These are phyloP conservation scores for Protonemura montana DNA, from an alignment of 2,888 invertebrate species.

Conservation along the genomic window DNA sequence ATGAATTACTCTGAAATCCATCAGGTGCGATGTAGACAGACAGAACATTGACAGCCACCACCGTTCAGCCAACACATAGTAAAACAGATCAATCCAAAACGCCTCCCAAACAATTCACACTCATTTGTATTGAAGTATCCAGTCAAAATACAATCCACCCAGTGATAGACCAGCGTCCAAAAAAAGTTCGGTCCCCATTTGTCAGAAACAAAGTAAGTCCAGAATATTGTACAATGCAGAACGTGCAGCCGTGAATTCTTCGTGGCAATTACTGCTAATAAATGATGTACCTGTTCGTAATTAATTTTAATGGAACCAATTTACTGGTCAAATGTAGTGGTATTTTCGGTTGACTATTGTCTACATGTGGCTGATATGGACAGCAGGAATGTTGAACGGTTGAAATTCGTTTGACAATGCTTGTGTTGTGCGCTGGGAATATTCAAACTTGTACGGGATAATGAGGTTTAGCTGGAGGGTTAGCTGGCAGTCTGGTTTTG, in stretches of 20 bases:
- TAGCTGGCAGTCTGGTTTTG: no score
- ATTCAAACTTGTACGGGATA: background rate
- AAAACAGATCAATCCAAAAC: background rate
- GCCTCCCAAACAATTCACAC: background rate
- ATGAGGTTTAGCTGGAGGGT: background rate
- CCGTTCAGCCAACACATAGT: background rate
- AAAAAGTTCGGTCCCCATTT: background rate
- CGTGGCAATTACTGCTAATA: conserved; percentile 28
- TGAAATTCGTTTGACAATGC: background rate
- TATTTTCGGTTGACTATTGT: conserved; percentile 19
- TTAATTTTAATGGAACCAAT: conserved; percentile 36
- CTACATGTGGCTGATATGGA: background rate
- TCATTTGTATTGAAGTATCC: background rate
- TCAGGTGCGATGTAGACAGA: background rate
- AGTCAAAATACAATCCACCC: background rate
- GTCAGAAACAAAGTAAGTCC: background rate
- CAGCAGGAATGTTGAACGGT: background rate
- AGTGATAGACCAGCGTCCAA: background rate
- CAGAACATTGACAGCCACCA: background rate
- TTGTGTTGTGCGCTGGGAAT: background rate
- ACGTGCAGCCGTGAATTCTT: background rate
- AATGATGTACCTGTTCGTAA: conserved; percentile 40
- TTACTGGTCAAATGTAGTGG: conserved; percentile 22
- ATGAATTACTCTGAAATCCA: background rate
- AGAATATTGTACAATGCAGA: background rate